Percentiles rank a stretch among this genome's conserved stretches.
These are phyloP conservation scores for Xestia c-nigrum DNA, from an alignment of 2,888 invertebrate species.

Conservation along the genomic window DNA sequence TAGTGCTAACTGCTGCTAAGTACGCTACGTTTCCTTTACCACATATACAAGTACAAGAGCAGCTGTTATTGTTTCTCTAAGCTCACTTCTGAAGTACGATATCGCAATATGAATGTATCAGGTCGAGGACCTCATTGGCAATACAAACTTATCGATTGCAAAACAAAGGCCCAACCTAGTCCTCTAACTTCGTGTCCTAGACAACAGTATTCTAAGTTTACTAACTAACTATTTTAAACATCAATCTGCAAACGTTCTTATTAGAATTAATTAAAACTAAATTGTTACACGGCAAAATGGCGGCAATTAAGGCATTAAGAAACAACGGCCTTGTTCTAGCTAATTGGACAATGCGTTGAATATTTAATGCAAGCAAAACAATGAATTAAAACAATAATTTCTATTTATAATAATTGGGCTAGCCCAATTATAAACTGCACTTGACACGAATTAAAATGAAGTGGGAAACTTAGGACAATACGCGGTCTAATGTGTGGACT, in stretches of 20 bases:
- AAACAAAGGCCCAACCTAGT: conserved; percentile 48
- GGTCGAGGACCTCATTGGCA: conserved; percentile 31
- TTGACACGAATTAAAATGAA: conserved; percentile 84
- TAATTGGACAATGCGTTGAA: conserved; percentile 77
- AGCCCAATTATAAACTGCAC: conserved; percentile 81
- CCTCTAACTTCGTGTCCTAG: conserved; percentile 45
- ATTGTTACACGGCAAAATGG: conserved; percentile 74
- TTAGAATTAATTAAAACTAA: conserved; percentile 68
- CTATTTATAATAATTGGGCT: conserved; percentile 78
- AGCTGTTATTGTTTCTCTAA: conserved; percentile 23
- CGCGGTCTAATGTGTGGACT: conserved; percentile 63
- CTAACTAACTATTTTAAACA: conserved; percentile 60
- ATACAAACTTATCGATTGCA: conserved; percentile 52
- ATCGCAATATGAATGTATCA: conserved; percentile 40
- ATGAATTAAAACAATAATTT: conserved; percentile 79
- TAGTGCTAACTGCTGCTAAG: conserved; percentile 54
- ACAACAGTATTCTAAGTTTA: conserved; percentile 45
- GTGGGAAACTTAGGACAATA: conserved; percentile 85
- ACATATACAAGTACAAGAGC: conserved; percentile 10
- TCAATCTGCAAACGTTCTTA: conserved; percentile 68
- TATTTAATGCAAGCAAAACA: conserved; percentile 75
- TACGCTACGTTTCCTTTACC: conserved; percentile 32
- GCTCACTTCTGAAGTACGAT: conserved; percentile 22
- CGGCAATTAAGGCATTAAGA: conserved; percentile 78
- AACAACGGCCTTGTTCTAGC: conserved; percentile 79